Evolutionary conservation across 1,140 invertebrate species (phyloP), one percentile per base, ranked within the genome.

Genomic region (Reticulitermes speratus): DNA sequence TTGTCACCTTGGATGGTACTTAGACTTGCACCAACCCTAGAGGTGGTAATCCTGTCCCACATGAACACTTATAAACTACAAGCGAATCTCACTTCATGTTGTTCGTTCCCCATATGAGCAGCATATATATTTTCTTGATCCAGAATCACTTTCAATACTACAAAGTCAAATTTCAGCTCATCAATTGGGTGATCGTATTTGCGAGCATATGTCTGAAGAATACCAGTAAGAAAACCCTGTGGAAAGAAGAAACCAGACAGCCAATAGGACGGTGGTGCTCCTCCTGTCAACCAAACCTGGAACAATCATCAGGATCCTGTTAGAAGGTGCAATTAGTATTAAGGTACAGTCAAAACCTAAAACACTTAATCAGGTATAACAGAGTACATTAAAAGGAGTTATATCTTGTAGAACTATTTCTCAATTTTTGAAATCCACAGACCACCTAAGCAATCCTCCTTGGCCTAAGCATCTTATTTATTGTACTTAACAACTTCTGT

Each of bases 241-340:
- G 97, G 97, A 90, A 97, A 98, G 90, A 96, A 98, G 89, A 98
- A 95, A 30, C 97, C 97, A 69, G 97, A 96, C 52, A 98, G 90
- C 97, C 97, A 98, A 89, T 95, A 98, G 11, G 96, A 97, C 59
- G 93, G 92, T 21, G 96, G 96, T n/a, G 91, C 91, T 11, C 94
- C 94, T 19, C 93, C 92, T 69, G 91, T 90, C 23, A 96, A 91
- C 97, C 97, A 98, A 86, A 91, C 93, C 94, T 95, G 88, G 19
- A 55, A 55, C 3, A 48, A 48, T 48, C 7, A 48, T 12, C 45
- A 48, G 3, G 7, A 48, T 48, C 38, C 38, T 9, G 9, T 48
- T 65, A 90, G 89, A 25, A 88, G 88, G 86, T 65, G 16, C 59
- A 23, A 23, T 8, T n/a, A 16, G 65, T 30, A 75, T 75, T 75